Evolutionary conservation across 2,888 invertebrate genomes (phyloP), one percentile per base, ranked within the genome.

Genomic region (Xylophagus ater): DNA sequence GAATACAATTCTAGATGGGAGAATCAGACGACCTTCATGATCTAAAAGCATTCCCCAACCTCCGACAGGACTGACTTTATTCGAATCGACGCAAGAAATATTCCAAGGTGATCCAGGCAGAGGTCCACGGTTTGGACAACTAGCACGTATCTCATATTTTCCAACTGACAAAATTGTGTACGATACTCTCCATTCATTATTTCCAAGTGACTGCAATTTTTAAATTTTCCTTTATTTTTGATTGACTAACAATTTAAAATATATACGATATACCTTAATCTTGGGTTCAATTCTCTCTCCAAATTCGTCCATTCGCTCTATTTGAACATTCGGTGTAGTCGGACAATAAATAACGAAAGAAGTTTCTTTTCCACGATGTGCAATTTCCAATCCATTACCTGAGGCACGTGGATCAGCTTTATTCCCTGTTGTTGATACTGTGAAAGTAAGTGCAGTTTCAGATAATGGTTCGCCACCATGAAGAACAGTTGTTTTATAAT

Each of bases 111-210:
- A 86, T 2, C 87, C 86, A 26, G 78, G 73, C 49, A 80, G 55
- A 21, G 76, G 77, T 26, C 74, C 76, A 37, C 61, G 60, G 31
- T 69, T 62, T 0, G 69, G 57, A 19, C 77, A 77, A 50, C 79
- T 81, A 48, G 96, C 82, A 45, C 85, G 71, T 21, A 94, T 79
- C 60, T 92, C 89, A 58, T 90, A 94, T 26, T 82, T 73, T 2
- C 96, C 96, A n/a, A 89, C 84, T 53, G 88, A 87, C 1, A 83
- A 75, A 0, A 96, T 93, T 2, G 83, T 78, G 63, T 93, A 97
- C 0, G 87, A 82, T 33, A 93, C 87, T 45, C 82, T 78, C 76
- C 86, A 93, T 49, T 87, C 83, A 2, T 86, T 83, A 59, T 72
- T 81, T 65, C 72, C 73, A 9, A 74, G 67, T 0, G 69, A 65